Evolutionary conservation across 1,140 invertebrate species (phyloP).

Genomic region (Cydia pomonella): DNA sequence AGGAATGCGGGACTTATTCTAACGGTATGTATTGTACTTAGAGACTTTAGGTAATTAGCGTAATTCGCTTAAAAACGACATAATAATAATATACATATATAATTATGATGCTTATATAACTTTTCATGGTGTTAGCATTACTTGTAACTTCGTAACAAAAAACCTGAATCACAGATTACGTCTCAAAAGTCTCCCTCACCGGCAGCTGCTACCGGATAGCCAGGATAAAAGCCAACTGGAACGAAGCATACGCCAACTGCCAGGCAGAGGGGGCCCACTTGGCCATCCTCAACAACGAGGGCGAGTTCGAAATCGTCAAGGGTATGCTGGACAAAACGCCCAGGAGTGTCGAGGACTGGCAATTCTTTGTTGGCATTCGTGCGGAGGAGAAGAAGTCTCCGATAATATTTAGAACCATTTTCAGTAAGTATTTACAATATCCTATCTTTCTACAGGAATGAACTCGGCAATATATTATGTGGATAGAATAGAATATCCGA

Average conservation of each 20-base stretch:
- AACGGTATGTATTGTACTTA: conserved; percentile 42
- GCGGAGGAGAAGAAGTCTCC: conserved; percentile 41
- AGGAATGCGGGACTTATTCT: conserved; percentile 47
- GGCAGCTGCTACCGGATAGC: conserved; percentile 65
- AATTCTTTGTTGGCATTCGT: conserved; percentile 53
- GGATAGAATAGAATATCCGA: no score
- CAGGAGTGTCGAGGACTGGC: background rate
- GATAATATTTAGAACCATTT: conserved; percentile 58
- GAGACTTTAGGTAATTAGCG: background rate
- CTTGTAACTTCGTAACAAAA: no score
- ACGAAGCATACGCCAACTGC: conserved; percentile 59
- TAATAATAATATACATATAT: no score
- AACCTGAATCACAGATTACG: conserved; percentile 48
- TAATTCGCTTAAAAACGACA: no score
- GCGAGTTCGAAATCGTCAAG: conserved; percentile 48
- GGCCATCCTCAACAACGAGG: conserved; percentile 61
- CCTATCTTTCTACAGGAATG: background rate
- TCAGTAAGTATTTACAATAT: conserved; percentile 48
- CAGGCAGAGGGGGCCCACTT: conserved; percentile 55
- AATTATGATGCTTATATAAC: no score
- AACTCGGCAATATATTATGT: no score
- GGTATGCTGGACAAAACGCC: conserved; percentile 41
- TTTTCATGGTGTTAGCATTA: no score
- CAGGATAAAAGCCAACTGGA: conserved; percentile 48
- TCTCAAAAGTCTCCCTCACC: conserved; percentile 38